Conservation (phyloP, 2,888 invertebrate genomes). For the Cetonia aurata region DNA sequence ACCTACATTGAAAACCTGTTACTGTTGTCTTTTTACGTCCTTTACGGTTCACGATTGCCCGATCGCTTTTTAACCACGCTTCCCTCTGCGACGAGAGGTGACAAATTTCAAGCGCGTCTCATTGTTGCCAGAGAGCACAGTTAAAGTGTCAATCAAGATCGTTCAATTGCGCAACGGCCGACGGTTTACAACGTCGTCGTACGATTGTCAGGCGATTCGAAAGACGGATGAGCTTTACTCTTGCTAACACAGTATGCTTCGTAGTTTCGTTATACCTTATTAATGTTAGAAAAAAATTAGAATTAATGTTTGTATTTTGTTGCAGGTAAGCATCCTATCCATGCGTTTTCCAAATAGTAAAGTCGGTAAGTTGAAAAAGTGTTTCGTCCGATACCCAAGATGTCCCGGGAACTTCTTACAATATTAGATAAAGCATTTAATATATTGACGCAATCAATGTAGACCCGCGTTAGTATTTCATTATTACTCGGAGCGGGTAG, state of each 20-base stretch:
- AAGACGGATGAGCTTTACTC: constrained; percentile 26
- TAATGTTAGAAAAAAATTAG: no score
- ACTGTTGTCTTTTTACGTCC: constrained; percentile 28
- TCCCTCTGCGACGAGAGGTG: constrained; percentile 50
- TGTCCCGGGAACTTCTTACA: neutral
- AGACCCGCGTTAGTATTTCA: constrained; percentile 40
- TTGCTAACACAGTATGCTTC: no score
- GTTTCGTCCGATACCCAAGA: no score
- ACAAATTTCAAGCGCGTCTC: constrained; percentile 57
- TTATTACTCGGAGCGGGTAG: constrained; percentile 36
- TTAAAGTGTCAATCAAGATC: constrained; percentile 60
- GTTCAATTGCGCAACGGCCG: constrained; percentile 37
- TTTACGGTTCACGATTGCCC: constrained; percentile 4
- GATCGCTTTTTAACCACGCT: constrained; percentile 12
- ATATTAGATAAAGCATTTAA: constrained; percentile 23
- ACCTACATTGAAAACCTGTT: constrained; percentile 25
- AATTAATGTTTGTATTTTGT: constrained; percentile 22
- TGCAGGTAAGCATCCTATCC: constrained; percentile 23
- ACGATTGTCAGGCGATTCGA: neutral
- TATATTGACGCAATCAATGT: constrained; percentile 38
- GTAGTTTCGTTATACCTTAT: no score
- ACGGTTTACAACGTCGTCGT: neutral
- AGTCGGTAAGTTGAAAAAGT: constrained; percentile 8
- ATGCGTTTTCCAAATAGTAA: neutral
- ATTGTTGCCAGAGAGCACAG: constrained; percentile 55